Evolutionary conservation across 2,113 vertebrate genomes (phyloP).

Genomic region (Chloroceryle aenea): DNA sequence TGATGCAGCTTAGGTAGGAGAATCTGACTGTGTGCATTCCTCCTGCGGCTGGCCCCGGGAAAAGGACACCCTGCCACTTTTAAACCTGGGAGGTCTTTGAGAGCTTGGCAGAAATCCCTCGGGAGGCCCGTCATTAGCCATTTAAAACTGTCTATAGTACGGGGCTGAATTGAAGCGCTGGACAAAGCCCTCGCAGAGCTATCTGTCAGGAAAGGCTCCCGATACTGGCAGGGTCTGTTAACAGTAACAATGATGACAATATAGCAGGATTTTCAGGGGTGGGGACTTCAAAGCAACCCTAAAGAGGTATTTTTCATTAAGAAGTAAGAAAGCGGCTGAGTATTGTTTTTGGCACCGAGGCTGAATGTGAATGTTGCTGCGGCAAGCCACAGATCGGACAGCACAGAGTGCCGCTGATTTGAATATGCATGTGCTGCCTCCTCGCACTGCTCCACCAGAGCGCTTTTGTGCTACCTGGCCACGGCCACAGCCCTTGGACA

Average conservation of each 20-base stretch:
- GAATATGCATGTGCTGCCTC: background rate
- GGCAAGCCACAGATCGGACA: background rate
- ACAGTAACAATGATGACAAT: conserved; percentile 63
- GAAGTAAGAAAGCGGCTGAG: conserved; percentile 45
- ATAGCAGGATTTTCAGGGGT: background rate
- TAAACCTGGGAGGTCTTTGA: conserved; percentile 69
- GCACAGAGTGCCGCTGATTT: background rate
- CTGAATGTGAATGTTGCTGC: conserved; percentile 32
- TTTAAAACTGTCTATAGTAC: background rate
- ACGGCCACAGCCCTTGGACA: background rate
- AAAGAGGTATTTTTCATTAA: conserved; percentile 67
- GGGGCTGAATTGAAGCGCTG: background rate
- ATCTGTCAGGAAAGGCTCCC: conserved; percentile 53
- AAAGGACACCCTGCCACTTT: conserved; percentile 55
- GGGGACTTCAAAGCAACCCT: conserved; percentile 58
- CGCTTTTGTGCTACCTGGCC: background rate
- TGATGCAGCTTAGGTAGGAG: conserved; percentile 59
- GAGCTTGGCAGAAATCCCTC: conserved; percentile 28
- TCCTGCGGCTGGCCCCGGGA: conserved; percentile 36
- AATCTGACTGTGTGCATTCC: conserved; percentile 50
- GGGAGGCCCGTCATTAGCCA: conserved; percentile 58
- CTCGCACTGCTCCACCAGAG: background rate
- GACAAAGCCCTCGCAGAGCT: conserved; percentile 39
- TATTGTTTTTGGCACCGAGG: conserved; percentile 23
- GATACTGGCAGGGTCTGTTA: conserved; percentile 24